Percentiles rank a stretch among this genome's conserved stretches.
These are phyloP conservation scores for Leistus spinibarbis DNA, from an alignment of 2,888 invertebrate species.

Conservation along the genomic window DNA sequence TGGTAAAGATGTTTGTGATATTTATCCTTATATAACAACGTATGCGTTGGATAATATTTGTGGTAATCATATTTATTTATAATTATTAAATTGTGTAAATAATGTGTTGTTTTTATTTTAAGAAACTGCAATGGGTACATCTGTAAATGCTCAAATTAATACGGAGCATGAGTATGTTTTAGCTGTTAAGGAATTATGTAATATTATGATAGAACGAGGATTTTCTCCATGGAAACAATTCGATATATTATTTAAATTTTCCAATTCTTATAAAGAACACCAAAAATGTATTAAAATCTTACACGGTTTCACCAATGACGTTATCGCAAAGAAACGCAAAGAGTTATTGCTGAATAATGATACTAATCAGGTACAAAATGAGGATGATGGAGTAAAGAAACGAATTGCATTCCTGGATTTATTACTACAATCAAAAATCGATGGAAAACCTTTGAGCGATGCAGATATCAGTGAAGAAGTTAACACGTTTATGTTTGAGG, in stretches of 20 bases:
- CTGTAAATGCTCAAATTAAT: constrained; percentile 72
- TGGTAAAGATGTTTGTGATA: constrained; percentile 42
- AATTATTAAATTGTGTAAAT: constrained; percentile 39
- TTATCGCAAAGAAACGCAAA: constrained; percentile 59
- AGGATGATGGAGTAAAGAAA: constrained; percentile 61
- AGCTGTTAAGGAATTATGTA: constrained; percentile 64
- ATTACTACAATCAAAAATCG: constrained; percentile 65
- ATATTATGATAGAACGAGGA: constrained; percentile 46
- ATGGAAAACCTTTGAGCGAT: constrained; percentile 64
- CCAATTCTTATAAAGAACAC: constrained; percentile 65
- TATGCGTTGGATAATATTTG: constrained; percentile 29
- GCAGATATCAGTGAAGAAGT: constrained; percentile 70
- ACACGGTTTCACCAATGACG: constrained; percentile 62
- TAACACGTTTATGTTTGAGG: constrained; percentile 75
- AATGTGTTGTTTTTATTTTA: constrained; percentile 45
- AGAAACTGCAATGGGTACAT: constrained; percentile 86
- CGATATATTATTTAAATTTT: constrained; percentile 58
- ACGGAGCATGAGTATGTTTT: constrained; percentile 73
- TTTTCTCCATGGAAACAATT: constrained; percentile 58
- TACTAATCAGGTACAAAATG: background rate
- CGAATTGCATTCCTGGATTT: constrained; percentile 71
- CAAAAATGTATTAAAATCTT: constrained; percentile 57
- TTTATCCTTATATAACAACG: constrained; percentile 39
- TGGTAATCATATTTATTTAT: constrained; percentile 16
- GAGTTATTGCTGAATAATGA: constrained; percentile 25